phyloP scores from a whole-genome alignment of 2,113 vertebrate genomes.

The Platichthys stellatus region DNA sequence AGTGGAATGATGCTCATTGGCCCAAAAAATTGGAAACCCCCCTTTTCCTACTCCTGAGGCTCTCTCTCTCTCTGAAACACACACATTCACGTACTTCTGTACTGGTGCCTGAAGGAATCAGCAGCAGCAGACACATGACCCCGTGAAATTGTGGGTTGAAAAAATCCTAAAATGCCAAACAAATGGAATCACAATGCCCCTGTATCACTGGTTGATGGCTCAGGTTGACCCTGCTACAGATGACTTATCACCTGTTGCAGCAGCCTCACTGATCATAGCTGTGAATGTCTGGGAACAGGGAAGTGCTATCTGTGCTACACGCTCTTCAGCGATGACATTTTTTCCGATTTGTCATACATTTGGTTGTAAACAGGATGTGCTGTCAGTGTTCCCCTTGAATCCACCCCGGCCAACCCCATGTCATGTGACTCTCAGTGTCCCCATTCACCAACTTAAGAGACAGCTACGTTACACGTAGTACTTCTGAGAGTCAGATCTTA shows the following conservation, averaged over 20 bases:
- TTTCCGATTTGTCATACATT: conserved; percentile 42
- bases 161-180: background rate
- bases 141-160: conserved; percentile 9
- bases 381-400: conserved; percentile 44
- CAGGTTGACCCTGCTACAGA: conserved; percentile 7
- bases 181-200: conserved; percentile 1
- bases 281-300: conserved; percentile 29
- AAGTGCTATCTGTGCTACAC: conserved; percentile 48
- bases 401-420: conserved; percentile 33
- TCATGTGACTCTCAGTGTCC: conserved; percentile 66
- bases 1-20: conserved; percentile 64
- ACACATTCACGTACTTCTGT: conserved; percentile 12
- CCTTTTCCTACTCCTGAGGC: conserved; percentile 32
- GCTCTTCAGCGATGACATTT: conserved; percentile 36
- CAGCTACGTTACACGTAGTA: conserved; percentile 9
- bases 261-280: conserved; percentile 5
- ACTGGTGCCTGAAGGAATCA: conserved; percentile 22
- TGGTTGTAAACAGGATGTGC: conserved; percentile 77
- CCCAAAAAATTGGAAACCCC: conserved; percentile 70
- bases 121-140: conserved; percentile 25
- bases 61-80: conserved; percentile 28
- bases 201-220: background rate
- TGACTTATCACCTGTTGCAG: conserved; percentile 56
- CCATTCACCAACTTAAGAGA: conserved; percentile 19
- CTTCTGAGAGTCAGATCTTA: conserved; percentile 19